These are phyloP conservation scores for Oriolus oriolus DNA, from an alignment of 2,113 vertebrate species.

Conservation along the genomic window DNA sequence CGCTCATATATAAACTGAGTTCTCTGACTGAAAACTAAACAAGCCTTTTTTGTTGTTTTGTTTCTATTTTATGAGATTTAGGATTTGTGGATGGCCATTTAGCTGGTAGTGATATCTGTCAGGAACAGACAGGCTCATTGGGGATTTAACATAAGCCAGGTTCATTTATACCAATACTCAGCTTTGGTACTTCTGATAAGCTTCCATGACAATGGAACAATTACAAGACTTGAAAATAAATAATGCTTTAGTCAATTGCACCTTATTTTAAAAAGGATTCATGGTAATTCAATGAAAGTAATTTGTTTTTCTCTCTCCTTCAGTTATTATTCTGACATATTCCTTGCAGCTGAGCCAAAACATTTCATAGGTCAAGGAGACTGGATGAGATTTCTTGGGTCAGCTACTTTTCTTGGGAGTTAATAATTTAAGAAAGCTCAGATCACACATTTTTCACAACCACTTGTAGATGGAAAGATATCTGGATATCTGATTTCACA, in stretches of 20 bases:
- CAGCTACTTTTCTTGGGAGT: not conserved
- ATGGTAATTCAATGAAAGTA: not conserved
- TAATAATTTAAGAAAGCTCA: not conserved
- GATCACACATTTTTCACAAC: not conserved
- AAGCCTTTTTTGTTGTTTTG: not conserved
- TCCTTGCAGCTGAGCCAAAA: not conserved
- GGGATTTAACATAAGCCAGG: not conserved
- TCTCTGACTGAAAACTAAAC: not conserved
- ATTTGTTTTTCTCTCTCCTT: not conserved
- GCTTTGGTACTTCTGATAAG: conserved; percentile 20
- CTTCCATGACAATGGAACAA: not conserved
- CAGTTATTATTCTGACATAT: not conserved
- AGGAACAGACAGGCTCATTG: not conserved
- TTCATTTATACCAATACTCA: not conserved
- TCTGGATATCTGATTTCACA: not conserved
- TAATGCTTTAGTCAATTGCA: not conserved
- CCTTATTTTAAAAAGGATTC: not conserved
- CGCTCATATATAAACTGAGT: not conserved
- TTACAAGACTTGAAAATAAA: conserved; percentile 27
- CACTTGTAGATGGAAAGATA: not conserved
- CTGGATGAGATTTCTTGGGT: not conserved
- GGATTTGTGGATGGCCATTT: not conserved
- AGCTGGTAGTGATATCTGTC: not conserved
- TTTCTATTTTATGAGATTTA: not conserved
- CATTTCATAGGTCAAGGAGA: not conserved